These are phyloP conservation scores for Agrypnus murinus DNA, from an alignment of 2,888 invertebrate species.

Conservation along the genomic window DNA sequence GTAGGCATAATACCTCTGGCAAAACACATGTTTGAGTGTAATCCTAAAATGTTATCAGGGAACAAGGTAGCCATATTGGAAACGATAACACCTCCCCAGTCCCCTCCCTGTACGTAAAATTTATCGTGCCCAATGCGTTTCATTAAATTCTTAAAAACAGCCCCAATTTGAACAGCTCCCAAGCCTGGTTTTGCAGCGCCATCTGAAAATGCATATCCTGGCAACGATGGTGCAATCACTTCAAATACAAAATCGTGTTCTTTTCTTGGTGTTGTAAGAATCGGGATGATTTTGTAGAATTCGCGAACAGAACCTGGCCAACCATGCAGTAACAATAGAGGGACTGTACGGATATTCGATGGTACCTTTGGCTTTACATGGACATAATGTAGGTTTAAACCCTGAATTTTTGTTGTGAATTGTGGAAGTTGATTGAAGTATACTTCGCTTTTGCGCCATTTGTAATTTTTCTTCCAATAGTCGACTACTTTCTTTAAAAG, in stretches of 20 bases:
- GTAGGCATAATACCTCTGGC: slow-evolving; percentile 46
- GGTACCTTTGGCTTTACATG: slow-evolving; percentile 74
- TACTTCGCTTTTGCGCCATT: slow-evolving; percentile 78
- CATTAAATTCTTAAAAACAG: slow-evolving; percentile 72
- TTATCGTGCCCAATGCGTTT: slow-evolving; percentile 65
- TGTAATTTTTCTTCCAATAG: slow-evolving; percentile 84
- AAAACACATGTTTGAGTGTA: slow-evolving; percentile 68
- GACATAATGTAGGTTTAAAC: slow-evolving; percentile 80
- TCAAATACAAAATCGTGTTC: slow-evolving; percentile 79
- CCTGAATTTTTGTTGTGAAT: slow-evolving; percentile 82
- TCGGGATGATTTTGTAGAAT: slow-evolving; percentile 84
- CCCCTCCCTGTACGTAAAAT: slow-evolving; percentile 85
- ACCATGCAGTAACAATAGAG: slow-evolving; percentile 86
- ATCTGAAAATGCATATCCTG: slow-evolving; percentile 74
- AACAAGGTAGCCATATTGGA: slow-evolving; percentile 77
- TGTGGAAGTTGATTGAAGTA: slow-evolving; percentile 80
- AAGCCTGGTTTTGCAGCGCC: slow-evolving; percentile 78
- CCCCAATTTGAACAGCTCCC: not conserved
- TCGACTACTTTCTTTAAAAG: slow-evolving; percentile 80
- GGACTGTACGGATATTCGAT: slow-evolving; percentile 72
- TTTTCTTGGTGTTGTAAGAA: slow-evolving; percentile 73
- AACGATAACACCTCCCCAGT: slow-evolving; percentile 84
- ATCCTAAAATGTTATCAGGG: slow-evolving; percentile 75
- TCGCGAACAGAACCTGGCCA: slow-evolving; percentile 93
- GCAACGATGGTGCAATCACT: slow-evolving; percentile 75